Evolutionary conservation across 2,113 vertebrate genomes (phyloP), one percentile per base, ranked within the genome.

Genomic region (Archocentrus centrarchus): DNA sequence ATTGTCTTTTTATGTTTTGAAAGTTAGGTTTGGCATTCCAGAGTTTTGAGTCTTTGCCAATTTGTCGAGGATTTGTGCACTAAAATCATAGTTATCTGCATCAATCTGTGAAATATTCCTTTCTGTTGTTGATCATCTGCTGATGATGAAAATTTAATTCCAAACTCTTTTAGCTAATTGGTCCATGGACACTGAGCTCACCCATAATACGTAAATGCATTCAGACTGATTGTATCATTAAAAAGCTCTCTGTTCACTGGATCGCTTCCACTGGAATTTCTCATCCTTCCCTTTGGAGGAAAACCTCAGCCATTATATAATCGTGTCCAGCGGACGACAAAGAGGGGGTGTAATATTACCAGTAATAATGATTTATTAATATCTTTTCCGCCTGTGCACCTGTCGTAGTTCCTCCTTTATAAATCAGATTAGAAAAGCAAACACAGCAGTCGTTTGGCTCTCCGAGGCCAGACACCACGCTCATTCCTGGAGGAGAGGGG

Each of bases 371-470:
- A 84, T 82, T 83, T 86, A 85, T 88, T 85, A 76, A 85, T 89
- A 85, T 82, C 50, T 24, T 0, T 10, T 63, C 15, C 5, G 0
- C 1, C 55, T 18, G n/a, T 41, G 57, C 87, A 82, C 85, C 89
- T 86, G 91, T 89, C 44, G 39, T 0, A 82, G 20, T 44, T 68
- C 59, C 87, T 82, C 24, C 76, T 84, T 86, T 88, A 82, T 80
- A 88, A 82, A 75, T 39, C 0, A 24, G 86, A 88, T 91, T 90
- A 88, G 88, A 77, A 88, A 85, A 63, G 79, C 79, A 86, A 91
- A 88, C 88, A 83, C 73, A 81, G 90, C 87, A 60, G 87, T 79
- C 11, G 76, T 47, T 61, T 0, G 17, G 62, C 79, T 41, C 55
- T 59, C 50, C 0, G 2, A 57, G 32, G 76, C 27, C 82, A 85